phyloP scores from a whole-genome alignment of 2,113 vertebrate species.

The Coreoperca whiteheadi region DNA sequence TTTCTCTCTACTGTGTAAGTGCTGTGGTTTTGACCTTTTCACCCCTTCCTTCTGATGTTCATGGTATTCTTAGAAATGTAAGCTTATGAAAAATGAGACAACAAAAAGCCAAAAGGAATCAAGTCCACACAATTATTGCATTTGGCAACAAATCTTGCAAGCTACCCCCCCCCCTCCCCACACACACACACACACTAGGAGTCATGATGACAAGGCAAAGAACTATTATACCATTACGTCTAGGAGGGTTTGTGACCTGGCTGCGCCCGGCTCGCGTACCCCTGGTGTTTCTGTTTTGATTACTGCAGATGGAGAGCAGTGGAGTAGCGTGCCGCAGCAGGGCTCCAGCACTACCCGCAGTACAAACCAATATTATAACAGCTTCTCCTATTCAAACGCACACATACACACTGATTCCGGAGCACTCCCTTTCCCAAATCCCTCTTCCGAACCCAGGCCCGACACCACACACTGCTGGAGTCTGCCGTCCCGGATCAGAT shows the following conservation, averaged over 20 bases:
- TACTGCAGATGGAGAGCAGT: conserved; percentile 54
- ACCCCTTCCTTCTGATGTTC: conserved; percentile 5
- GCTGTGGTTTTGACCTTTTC: conserved; percentile 23
- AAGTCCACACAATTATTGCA: background rate
- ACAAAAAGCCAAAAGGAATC: background rate
- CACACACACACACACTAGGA: background rate
- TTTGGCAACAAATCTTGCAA: conserved; percentile 25
- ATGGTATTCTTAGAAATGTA: conserved; percentile 19
- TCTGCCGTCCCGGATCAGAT: conserved; percentile 51
- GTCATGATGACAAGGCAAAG: background rate
- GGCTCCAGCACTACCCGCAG: conserved; percentile 44
- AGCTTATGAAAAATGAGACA: conserved; percentile 1
- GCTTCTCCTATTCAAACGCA: conserved; percentile 60
- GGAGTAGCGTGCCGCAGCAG: conserved; percentile 68
- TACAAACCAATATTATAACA: conserved; percentile 78
- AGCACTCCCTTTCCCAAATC: conserved; percentile 61
- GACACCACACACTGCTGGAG: conserved; percentile 59
- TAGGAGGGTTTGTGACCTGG: conserved; percentile 24
- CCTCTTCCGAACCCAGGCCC: conserved; percentile 55
- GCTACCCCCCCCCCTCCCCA: background rate
- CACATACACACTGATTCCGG: conserved; percentile 37
- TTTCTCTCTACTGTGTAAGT: conserved; percentile 25
- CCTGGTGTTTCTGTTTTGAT: conserved; percentile 55
- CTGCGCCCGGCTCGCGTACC: conserved; percentile 24
- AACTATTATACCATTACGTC: conserved; percentile 27